These are phyloP conservation scores for Ips nitidus DNA, from an alignment of 1,140 invertebrate species.

Conservation along the genomic window DNA sequence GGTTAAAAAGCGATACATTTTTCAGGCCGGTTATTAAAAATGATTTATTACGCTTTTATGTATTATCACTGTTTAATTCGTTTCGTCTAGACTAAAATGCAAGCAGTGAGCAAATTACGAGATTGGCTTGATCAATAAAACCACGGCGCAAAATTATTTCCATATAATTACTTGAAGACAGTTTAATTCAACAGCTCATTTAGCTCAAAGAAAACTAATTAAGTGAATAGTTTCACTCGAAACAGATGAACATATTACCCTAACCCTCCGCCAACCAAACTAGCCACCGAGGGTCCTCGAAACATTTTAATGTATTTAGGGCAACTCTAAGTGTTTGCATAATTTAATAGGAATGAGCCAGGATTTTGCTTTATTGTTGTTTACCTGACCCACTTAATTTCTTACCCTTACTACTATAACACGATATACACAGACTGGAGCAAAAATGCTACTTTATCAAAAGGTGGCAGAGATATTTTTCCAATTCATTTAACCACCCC, in stretches of 20 bases:
- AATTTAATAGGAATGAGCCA: conserved; percentile 27
- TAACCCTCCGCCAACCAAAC: conserved; percentile 26
- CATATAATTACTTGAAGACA: conserved; percentile 13
- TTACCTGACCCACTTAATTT: not conserved
- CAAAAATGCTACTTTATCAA: not conserved
- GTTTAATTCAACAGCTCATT: conserved; percentile 22
- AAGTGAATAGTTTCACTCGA: conserved; percentile 24
- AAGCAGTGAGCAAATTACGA: too few relatives aligned
- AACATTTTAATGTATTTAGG: conserved; percentile 23
- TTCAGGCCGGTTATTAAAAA: too few relatives aligned
- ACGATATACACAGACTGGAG: not conserved
- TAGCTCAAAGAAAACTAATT: conserved; percentile 25
- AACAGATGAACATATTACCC: conserved; percentile 22
- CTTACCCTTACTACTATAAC: too few relatives aligned
- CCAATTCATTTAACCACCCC: conserved; percentile 13
- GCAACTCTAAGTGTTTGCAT: conserved; percentile 15
- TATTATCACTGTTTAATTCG: too few relatives aligned
- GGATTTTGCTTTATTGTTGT: not conserved
- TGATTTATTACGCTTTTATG: too few relatives aligned
- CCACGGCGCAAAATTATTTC: conserved; percentile 5
- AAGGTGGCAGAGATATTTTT: conserved; percentile 1
- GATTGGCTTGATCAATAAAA: too few relatives aligned
- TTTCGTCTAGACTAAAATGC: too few relatives aligned
- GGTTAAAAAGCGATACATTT: too few relatives aligned
- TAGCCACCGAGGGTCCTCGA: conserved; percentile 25